These are phyloP conservation scores for Gymnocephalus cernua DNA, from an alignment of 2,113 vertebrate genomes.

Conservation along the genomic window DNA sequence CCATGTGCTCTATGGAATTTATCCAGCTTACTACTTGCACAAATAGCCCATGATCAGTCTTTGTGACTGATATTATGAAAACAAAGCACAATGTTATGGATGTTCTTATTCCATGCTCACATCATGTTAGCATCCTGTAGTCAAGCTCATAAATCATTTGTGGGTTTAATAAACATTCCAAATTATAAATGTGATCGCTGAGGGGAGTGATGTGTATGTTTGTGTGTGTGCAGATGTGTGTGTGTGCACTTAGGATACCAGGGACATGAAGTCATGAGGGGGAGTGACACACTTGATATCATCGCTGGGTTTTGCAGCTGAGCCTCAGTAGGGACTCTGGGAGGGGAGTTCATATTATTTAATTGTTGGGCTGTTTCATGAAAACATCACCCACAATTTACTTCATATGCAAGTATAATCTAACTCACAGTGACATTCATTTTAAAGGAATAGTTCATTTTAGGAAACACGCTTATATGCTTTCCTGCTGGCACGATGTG, in stretches of 20 bases:
- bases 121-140: slow-evolving; percentile 53
- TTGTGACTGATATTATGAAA: slow-evolving; percentile 32
- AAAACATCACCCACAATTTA: slow-evolving; percentile 26
- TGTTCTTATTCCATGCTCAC: slow-evolving; percentile 29
- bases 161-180: slow-evolving; percentile 54
- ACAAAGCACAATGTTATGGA: slow-evolving; percentile 27
- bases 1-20: not conserved
- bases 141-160: slow-evolving; percentile 64
- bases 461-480: too few species aligned
- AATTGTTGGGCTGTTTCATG: not conserved
- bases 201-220: slow-evolving; percentile 46
- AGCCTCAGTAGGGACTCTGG: slow-evolving; percentile 41
- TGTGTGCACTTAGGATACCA: slow-evolving; percentile 52
- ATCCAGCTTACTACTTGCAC: slow-evolving; percentile 1
- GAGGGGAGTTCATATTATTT: slow-evolving; percentile 18
- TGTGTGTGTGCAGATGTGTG: slow-evolving; percentile 19
- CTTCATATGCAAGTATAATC: not conserved
- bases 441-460: slow-evolving; percentile 13
- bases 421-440: not conserved
- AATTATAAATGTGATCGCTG: slow-evolving; percentile 41
- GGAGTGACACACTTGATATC: slow-evolving; percentile 63
- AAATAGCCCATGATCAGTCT: slow-evolving; percentile 20
- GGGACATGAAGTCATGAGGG: slow-evolving; percentile 64
- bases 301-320: slow-evolving; percentile 49
- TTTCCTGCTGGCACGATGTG: too few species aligned